Conservation (phyloP, 2,113 vertebrate species). For the Lucifuga dentata region DNA sequence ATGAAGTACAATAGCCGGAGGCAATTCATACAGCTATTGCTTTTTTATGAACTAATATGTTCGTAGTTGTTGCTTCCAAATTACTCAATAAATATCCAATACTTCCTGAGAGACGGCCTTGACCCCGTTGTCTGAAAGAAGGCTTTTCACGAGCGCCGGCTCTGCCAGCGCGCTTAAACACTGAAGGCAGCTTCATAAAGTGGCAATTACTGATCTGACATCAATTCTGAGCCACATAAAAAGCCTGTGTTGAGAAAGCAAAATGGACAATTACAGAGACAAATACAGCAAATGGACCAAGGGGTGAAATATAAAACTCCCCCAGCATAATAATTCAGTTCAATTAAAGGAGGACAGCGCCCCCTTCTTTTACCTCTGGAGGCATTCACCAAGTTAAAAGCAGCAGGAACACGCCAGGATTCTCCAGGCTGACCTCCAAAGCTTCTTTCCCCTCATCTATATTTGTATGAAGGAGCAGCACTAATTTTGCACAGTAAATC, state of each 20-base stretch:
- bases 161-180: constrained; percentile 56
- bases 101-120: constrained; percentile 69
- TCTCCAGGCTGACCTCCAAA: constrained; percentile 76
- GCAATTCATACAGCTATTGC: constrained; percentile 65
- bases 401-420: constrained; percentile 59
- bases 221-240: constrained; percentile 56
- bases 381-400: constrained; percentile 69
- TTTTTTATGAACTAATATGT: constrained; percentile 79
- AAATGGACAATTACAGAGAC: constrained; percentile 73
- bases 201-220: constrained; percentile 80
- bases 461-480: constrained; percentile 81
- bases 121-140: constrained; percentile 73
- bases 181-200: constrained; percentile 72
- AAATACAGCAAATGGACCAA: constrained; percentile 60
- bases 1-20: constrained; percentile 50
- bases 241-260: constrained; percentile 48
- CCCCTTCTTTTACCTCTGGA: constrained; percentile 40
- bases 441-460: constrained; percentile 77
- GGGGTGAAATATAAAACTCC: constrained; percentile 56
- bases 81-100: constrained; percentile 80
- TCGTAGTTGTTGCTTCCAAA: constrained; percentile 71
- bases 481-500: constrained; percentile 83
- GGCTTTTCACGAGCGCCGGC: constrained; percentile 34
- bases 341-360: constrained; percentile 70
- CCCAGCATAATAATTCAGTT: constrained; percentile 69